phyloP scores from a whole-genome alignment of 1,140 invertebrate genomes.

The Lucilia cuprina region DNA sequence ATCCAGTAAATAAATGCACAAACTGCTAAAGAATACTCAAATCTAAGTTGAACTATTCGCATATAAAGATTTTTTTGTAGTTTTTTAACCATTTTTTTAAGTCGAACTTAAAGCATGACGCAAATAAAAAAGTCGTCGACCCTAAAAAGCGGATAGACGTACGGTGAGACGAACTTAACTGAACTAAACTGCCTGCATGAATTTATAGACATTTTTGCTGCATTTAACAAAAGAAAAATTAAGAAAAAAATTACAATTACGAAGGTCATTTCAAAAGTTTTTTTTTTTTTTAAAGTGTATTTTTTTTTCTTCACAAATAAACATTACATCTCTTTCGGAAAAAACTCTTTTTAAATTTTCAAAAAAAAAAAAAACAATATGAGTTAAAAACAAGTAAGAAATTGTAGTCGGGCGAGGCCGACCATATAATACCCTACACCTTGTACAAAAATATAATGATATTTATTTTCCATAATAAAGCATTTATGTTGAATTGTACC shows the following conservation, averaged over 20 bases:
- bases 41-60: not conserved
- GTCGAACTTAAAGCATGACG: constrained; percentile 9
- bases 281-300: too few species aligned
- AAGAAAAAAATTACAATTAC: not conserved
- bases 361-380: too few species aligned
- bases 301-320: too few species aligned
- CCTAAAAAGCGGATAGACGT: not conserved
- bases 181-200: not conserved
- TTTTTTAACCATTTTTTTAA: not conserved
- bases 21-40: not conserved
- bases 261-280: too few species aligned
- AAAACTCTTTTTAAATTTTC: too few species aligned
- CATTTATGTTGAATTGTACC: too few species aligned
- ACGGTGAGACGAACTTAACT: not conserved
- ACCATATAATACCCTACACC: too few species aligned
- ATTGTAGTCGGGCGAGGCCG: too few species aligned
- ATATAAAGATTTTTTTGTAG: not conserved
- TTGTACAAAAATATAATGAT: too few species aligned
- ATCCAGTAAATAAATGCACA: not conserved
- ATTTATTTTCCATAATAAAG: too few species aligned
- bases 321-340: too few species aligned
- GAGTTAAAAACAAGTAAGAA: too few species aligned
- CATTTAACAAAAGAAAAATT: not conserved
- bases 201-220: not conserved
- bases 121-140: constrained; percentile 34